Base-by-base conservation (phyloP, 2,888 invertebrate genomes). In the Chrysodeixis includens region DNA sequence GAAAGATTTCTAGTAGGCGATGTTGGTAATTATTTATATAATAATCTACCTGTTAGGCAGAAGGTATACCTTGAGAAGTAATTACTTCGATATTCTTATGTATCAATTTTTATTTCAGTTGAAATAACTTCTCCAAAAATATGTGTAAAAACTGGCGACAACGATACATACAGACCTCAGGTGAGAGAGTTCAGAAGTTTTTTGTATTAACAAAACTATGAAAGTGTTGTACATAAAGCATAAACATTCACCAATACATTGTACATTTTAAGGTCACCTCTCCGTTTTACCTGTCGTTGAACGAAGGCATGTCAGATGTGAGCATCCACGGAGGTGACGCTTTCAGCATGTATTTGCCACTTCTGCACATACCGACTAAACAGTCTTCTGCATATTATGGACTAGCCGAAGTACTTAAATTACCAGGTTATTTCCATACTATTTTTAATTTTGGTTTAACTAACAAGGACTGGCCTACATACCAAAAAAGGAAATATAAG, bases 81-180 rank as follows among this genome's bases (percentile, higher is more conserved):
- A n/a, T n/a, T n/a, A n/a, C n/a, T n/a, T n/a, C n/a, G n/a, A n/a
- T n/a, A n/a, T n/a, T n/a, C n/a, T n/a, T n/a, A n/a, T n/a, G n/a
- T n/a, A n/a, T n/a, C n/a, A n/a, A n/a, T n/a, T 32, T 72, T 71
- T 73, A 59, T 62, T 89, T 91, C 93, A 96, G 97, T 98, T 49
- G 97, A 97, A 90, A 93, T 98, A 20, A 93, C 96, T 18, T 96
- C 96, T 64, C 96, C 97, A 7, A 96, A 96, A 87, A 96, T 97
- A 60, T 90, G 90, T 53, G 80, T 95, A 8, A 96, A 96, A 82
- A 92, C 93, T 57, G 96, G 96, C 44, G 90, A 91, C 18, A 96
- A 96, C 68, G 97, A 97, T 86, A 90, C 90, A 46, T 97, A 94
- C 83, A 95, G 96, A 44, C 97, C 97, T 0, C 94, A 95, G 79